Evolutionary conservation across 2,113 vertebrate genomes (phyloP), one percentile per base, ranked within the genome.

Genomic region (Hirundichthys speculiger): DNA sequence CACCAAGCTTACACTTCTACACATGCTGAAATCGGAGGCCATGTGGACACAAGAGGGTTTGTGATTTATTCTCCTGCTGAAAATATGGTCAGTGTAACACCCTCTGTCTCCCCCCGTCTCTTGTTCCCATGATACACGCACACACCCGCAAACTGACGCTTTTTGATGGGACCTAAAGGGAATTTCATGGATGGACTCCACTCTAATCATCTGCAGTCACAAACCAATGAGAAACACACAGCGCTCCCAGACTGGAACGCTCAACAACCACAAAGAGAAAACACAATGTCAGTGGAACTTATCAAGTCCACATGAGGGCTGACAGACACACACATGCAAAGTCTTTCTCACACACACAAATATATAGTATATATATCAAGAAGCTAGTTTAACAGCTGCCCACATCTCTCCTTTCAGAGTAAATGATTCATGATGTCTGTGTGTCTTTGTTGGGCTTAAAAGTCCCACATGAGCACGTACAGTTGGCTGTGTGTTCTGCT

Each of bases 151-250:
- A 30, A 82, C 48, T 39, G 73, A 64, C 77, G 79, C 68, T 43
- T 57, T 69, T 66, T 1, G 3, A 8, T 12, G 79, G 77, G 81
- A 88, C 77, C 75, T 79, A 81, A 83, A 77, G 72, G 85, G 80
- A 81, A 89, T 90, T 91, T 89, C 87, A 91, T 88, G 90, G 86
- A 85, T 90, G 85, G 85, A 84, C 86, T 91, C 67, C 78, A 30
- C 72, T 89, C 80, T 88, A 89, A 90, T 90, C 89, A 88, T 85
- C 83, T 87, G 64, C 88, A 87, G 89, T 88, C 82, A 64, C 49
- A 80, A 57, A 67, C 86, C 85, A 83, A 86, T 75, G 83, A 83
- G 84, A 86, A 90, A 79, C 86, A 87, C 81, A 80, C 78, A 86
- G 69, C 1, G 64, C 73, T 82, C 69, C 73, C 79, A 85, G 86